Base-by-base conservation (phyloP, 2,888 invertebrate species). In the Neoaliturus tenellus region DNA sequence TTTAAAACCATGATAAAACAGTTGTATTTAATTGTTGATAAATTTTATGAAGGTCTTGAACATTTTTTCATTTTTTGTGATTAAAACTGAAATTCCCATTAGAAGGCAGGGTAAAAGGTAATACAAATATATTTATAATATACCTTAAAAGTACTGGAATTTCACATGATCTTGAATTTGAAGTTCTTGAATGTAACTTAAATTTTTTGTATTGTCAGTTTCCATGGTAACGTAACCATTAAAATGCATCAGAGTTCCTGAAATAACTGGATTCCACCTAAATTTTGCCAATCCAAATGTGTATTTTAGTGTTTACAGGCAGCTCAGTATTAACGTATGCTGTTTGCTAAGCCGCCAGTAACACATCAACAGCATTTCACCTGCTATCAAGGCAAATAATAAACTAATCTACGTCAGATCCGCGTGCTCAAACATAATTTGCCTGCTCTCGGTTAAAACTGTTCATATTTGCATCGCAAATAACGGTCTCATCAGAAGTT, bases 401-500 rank as follows among this genome's bases (percentile, higher is more conserved):
- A 55, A 55, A 55, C 55, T 55, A 14, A 62, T 62, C 62, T 62
- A 8, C 62, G 6, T 31, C 28, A 12, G 62, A 31, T 31, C 14
- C 1, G 5, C 5, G 62, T 3, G 62, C 62, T 3, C 62, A 62
- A 62, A 62, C 62, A 28, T 14, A 62, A 62, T 62, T 28, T 31
- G 14, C 28, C 14, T 31, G 62, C 28, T 62, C 31, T 28, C 31
- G 28, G 62, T 62, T 62, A 62, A 62, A 28, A 62, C 62, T 28
- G 12, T 28, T 62, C 62, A 62, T 62, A 62, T 62, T 62, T 62
- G 31, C 62, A 62, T 62, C 62, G 4, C 62, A 62, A 62, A 62
- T 31, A 62, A 62, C 8, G 31, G 62, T 31, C 20, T 55, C 55
- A 23, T 23, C 28, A 62, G 62, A 62, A 62, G 62, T 28, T 31